Base-by-base conservation (phyloP, 2,888 invertebrate species). In the Ceratothoa steindachneri region DNA sequence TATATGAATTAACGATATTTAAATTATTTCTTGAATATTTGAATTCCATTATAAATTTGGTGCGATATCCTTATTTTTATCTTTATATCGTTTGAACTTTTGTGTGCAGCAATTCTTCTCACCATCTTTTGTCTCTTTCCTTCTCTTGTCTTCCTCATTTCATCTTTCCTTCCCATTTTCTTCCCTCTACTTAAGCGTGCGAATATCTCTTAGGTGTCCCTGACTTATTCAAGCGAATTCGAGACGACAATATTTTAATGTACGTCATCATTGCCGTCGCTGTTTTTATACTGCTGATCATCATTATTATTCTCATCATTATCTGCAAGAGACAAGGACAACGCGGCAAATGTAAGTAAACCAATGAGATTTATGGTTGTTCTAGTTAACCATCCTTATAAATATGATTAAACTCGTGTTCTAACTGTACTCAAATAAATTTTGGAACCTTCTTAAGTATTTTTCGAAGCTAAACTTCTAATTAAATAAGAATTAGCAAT, bases 261-360 rank as follows among this genome's bases (percentile, higher is more conserved):
- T 87, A 92, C 77, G 89, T 89, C 75, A 87, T 89, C 65, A 89
- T 93, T 4, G 87, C 89, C 70, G 88, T 88, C 53, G 87, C 90
- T 80, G 86, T 91, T 80, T 85, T 88, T 81, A 88, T 91, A 66
- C 90, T 93, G 77, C 89, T 93, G 81, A 90, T 91, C 82, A 88
- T 94, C 74, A 92, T 93, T 85, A 90, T 93, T 84, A 90, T 93
- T 83, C 92, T 94, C 83, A 90, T 93, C 84, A 89, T 93, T 84
- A 89, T 94, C 82, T 95, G 94, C 84, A 87, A 93, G 81, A 88
- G 92, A 81, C 91, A 92, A 87, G 88, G 93, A 82, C 89, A 90
- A 70, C 89, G 89, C 81, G 90, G 90, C 81, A 92, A 92, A 89
- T 92, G 92, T 93, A 87, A 91, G 92, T 89, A 66, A 29, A 55